These are phyloP conservation scores for Clarias laeviceps DNA, from an alignment of 2,797 vertebrate species.

Conservation along the genomic window DNA sequence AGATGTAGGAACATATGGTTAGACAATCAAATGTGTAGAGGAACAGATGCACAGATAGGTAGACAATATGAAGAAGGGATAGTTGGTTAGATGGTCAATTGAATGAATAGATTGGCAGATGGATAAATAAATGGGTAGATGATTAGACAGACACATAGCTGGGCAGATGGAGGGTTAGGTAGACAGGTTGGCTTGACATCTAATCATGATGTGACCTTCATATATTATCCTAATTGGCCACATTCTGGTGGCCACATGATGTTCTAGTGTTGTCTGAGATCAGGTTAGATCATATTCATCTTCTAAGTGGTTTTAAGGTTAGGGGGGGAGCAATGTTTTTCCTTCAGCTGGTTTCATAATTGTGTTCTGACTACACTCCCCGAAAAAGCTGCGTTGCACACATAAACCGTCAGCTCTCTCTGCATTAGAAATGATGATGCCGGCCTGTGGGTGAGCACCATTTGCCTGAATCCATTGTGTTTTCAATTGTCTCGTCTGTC, in stretches of 20 bases:
- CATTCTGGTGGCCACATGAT: neutral
- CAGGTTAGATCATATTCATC: neutral
- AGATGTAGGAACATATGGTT: neutral
- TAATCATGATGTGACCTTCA: neutral
- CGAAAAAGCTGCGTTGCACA: conserved; percentile 21
- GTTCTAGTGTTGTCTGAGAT: conserved; percentile 1
- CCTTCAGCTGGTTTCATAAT: conserved; percentile 23
- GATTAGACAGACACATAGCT: neutral
- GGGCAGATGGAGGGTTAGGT: neutral
- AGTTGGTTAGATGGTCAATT: neutral
- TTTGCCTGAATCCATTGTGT: conserved; percentile 60
- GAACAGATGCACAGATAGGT: neutral
- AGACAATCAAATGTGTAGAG: neutral
- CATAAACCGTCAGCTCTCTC: conserved; percentile 46
- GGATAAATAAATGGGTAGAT: neutral
- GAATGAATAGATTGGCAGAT: neutral
- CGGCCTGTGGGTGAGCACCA: conserved; percentile 50
- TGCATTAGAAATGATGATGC: conserved; percentile 50
- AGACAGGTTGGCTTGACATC: neutral
- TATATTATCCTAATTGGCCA: neutral
- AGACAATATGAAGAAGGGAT: neutral
- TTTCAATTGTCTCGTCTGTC: conserved; percentile 69
- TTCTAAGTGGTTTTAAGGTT: neutral
- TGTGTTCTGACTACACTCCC: conserved; percentile 9
- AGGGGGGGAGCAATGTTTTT: neutral